These are phyloP conservation scores for Ictalurus furcatus DNA, from an alignment of 2,113 vertebrate genomes.

Conservation along the genomic window DNA sequence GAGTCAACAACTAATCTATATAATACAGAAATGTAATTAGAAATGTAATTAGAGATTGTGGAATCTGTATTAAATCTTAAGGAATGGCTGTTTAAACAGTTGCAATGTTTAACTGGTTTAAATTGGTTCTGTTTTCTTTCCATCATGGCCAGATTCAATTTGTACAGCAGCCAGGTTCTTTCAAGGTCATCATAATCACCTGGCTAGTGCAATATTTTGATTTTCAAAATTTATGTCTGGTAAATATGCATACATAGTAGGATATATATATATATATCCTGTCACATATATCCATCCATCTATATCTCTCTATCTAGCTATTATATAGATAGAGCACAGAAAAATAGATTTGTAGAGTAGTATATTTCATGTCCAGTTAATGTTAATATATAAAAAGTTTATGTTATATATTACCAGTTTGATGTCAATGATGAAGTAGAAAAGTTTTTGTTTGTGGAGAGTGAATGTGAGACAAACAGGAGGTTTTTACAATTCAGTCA, in stretches of 20 bases:
- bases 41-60: slow-evolving; percentile 10
- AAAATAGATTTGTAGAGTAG: too few species aligned
- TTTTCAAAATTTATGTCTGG: not conserved
- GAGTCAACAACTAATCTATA: not conserved
- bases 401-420: too few species aligned
- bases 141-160: not conserved
- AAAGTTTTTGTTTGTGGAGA: too few species aligned
- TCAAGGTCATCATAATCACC: not conserved
- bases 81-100: slow-evolving; percentile 1
- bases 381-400: too few species aligned
- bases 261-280: not conserved
- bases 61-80: slow-evolving; percentile 19
- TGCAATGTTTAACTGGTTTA: not conserved
- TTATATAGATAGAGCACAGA: too few species aligned
- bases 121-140: not conserved
- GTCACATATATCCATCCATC: too few species aligned
- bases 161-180: not conserved
- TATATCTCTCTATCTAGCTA: too few species aligned
- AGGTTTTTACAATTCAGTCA: too few species aligned
- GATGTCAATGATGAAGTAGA: too few species aligned
- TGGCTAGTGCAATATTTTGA: not conserved
- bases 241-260: not conserved
- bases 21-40: not conserved
- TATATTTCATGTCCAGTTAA: too few species aligned
- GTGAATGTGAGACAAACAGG: too few species aligned